Evolutionary conservation across 2,888 invertebrate genomes (phyloP), one percentile per base, ranked within the genome.

Genomic region (Drosophila subquinaria): DNA sequence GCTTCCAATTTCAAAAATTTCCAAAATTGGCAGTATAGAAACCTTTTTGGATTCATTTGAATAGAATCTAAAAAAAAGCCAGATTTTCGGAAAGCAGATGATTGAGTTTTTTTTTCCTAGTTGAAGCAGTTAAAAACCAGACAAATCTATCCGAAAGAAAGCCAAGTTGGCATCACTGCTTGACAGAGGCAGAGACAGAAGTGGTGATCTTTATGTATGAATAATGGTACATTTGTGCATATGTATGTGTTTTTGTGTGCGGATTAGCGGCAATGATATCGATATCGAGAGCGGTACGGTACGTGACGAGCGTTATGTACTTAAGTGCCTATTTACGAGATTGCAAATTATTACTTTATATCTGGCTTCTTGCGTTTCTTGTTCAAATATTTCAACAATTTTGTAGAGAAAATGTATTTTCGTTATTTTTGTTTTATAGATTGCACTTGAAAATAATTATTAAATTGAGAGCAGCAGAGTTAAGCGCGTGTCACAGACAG

Each of bases 221-320:
- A n/a, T 13, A 20, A 23, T 17, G 20, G 45, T 40, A 33, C 17
- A 27, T 4, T 30, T 10, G 10, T 30, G 15, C n/a, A 47, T 27
- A 40, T 30, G 36, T 50, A 5, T 50, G 40, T 30, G 27, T 59
- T 11, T 63, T 38, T 61, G 36, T 50, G 36, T 69, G 72, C 42
- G 65, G 50, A 62, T 73, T 67, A 66, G 62, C 70, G 75, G 59
- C 60, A 59, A 48, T 64, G 79, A 66, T 79, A 75, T 79, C 62
- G 69, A 75, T 72, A 65, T 69, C 63, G 69, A 61, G 59, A 75
- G 60, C 72, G 65, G 62, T 62, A 67, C 33, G 50, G 80, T 81
- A 81, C 81, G 86, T 87, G 86, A 88, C 86, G 74, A 79, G 80
- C 68, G 75, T 79, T 88, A 83, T 86, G 82, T 88, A 88, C 82